These are phyloP conservation scores for Drosophila nannoptera DNA, from an alignment of 1,140 invertebrate genomes.

Conservation along the genomic window DNA sequence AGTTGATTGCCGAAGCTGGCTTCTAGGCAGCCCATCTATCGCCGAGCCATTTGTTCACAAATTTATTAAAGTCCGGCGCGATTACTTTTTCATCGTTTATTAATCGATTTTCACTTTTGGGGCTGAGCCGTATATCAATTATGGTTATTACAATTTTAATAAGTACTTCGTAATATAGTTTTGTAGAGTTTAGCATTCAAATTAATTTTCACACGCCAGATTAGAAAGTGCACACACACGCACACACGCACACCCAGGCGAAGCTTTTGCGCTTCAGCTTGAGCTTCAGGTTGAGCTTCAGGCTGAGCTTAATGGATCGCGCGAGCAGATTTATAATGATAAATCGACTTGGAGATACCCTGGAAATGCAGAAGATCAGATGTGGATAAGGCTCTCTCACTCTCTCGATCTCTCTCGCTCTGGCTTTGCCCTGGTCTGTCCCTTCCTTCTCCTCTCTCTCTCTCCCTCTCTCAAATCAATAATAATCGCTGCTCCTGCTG, in stretches of 20 bases:
- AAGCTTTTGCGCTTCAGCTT: background rate
- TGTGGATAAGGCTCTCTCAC: too few relatives aligned
- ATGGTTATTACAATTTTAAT: slow-evolving; percentile 45
- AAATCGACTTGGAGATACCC: background rate
- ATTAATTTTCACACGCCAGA: slow-evolving; percentile 21
- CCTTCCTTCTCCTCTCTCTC: too few relatives aligned
- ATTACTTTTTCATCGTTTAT: slow-evolving; percentile 46
- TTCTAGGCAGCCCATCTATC: slow-evolving; percentile 16
- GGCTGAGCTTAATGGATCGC: background rate
- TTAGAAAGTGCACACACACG: slow-evolving; percentile 2
- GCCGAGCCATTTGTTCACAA: slow-evolving; percentile 28
- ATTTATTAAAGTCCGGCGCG: slow-evolving; percentile 59
- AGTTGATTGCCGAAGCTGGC: background rate
- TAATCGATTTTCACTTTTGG: slow-evolving; percentile 63
- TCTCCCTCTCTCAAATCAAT: too few relatives aligned
- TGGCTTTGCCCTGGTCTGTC: too few relatives aligned
- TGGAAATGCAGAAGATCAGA: background rate
- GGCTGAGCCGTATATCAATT: slow-evolving; percentile 59
- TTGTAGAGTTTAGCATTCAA: slow-evolving; percentile 1
- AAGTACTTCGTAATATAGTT: slow-evolving; percentile 12
- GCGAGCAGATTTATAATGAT: slow-evolving; percentile 7
- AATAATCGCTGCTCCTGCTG: too few relatives aligned
- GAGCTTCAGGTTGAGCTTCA: background rate
- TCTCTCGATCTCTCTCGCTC: too few relatives aligned
- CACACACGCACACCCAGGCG: background rate